Conservation (phyloP, 2,888 invertebrate genomes). For the Drosophila percnosoma region DNA sequence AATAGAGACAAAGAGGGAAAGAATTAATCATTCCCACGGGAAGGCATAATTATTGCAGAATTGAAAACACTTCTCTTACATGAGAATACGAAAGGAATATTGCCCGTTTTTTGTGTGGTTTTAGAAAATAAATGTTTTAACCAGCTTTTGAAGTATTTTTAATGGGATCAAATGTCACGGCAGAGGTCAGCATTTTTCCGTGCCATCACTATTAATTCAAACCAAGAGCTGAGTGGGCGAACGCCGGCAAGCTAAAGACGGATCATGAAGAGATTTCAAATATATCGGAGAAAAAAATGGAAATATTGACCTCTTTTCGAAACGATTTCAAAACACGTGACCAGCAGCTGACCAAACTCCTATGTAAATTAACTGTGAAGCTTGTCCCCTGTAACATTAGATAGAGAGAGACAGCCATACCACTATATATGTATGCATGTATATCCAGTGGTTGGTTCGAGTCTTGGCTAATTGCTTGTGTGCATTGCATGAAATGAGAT, state of each 20-base stretch:
- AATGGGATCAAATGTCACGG: background rate
- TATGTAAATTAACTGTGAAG: background rate
- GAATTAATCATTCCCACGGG: background rate
- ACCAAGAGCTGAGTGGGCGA: too few relatives aligned
- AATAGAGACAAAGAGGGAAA: background rate
- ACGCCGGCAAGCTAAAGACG: background rate
- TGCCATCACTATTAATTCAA: too few relatives aligned
- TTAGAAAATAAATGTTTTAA: constrained; percentile 1
- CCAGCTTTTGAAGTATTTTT: background rate
- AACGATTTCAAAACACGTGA: background rate
- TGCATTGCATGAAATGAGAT: background rate
- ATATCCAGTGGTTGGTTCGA: background rate
- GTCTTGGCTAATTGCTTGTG: background rate
- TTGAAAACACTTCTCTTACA: background rate
- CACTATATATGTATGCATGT: too few relatives aligned
- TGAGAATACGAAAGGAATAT: background rate
- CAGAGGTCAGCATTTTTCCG: background rate
- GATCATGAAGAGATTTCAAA: background rate
- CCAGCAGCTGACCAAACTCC: background rate
- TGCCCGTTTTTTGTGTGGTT: background rate
- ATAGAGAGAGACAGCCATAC: background rate
- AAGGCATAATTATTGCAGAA: background rate
- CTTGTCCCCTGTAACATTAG: background rate
- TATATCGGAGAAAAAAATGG: background rate
- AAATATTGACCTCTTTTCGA: background rate